Percentiles rank a stretch among this genome's conserved stretches.
These are phyloP conservation scores for Pelodiscus sinensis DNA, from an alignment of 2,113 vertebrate genomes.

Conservation along the genomic window DNA sequence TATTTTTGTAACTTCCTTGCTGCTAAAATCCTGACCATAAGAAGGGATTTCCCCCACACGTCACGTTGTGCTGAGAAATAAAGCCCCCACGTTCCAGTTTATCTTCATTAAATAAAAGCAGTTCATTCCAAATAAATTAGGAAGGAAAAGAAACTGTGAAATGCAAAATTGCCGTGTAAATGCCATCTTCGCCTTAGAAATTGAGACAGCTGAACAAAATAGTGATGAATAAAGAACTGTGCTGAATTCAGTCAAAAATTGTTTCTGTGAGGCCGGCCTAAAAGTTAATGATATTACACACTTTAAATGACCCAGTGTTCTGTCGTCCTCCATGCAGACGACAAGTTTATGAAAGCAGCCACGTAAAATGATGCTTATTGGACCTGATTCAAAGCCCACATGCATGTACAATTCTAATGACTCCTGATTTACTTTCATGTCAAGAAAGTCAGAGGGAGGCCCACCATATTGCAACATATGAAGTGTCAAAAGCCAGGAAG, in stretches of 20 bases:
- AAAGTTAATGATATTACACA: not conserved
- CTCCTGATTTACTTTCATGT: not conserved
- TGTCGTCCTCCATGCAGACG: not conserved
- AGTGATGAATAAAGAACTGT: rapidly evolving
- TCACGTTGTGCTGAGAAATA: constrained; percentile 7
- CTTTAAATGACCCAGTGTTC: not conserved
- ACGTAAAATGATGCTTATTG: rapidly evolving
- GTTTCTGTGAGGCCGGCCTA: not conserved
- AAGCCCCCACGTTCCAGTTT: not conserved
- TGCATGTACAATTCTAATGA: not conserved
- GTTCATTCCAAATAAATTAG: not conserved
- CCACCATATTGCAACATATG: not conserved
- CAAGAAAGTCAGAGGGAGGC: not conserved
- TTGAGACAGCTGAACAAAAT: not conserved
- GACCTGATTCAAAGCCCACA: not conserved
- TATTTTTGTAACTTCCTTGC: constrained; percentile 37
- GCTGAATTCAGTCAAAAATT: not conserved
- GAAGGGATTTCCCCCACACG: constrained; percentile 21
- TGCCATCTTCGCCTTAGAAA: not conserved
- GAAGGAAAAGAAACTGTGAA: not conserved
- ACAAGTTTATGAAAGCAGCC: not conserved
- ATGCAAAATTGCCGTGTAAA: not conserved
- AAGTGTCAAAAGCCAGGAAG: not conserved
- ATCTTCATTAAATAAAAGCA: not conserved
- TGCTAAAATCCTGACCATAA: not conserved